phyloP scores from a whole-genome alignment of 2,888 invertebrate genomes.

The Andricus curvator region DNA sequence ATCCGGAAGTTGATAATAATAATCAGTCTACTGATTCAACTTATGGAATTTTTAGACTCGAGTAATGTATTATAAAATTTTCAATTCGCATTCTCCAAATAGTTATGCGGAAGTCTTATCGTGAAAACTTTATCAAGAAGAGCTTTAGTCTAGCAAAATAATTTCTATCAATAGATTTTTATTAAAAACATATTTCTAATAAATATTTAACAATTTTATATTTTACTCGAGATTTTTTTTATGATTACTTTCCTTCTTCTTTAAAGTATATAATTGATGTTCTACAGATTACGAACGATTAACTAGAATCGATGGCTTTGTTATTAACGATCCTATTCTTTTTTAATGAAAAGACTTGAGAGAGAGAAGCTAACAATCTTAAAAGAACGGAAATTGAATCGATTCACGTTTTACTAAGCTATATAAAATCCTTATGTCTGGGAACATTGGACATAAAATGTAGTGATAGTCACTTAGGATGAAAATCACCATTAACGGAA shows the following conservation, averaged over 20 bases:
- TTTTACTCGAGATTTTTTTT: background rate
- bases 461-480: background rate
- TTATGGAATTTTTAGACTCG: background rate
- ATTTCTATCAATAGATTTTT: background rate
- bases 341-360: background rate
- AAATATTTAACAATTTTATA: background rate
- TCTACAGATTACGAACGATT: background rate
- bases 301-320: background rate
- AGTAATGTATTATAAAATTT: slow-evolving; percentile 11
- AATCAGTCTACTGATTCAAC: slow-evolving; percentile 11
- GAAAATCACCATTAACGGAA: background rate
- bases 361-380: background rate
- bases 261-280: background rate
- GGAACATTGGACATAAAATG: background rate
- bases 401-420: background rate
- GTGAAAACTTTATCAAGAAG: background rate
- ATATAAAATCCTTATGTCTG: background rate
- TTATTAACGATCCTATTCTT: background rate
- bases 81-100: background rate
- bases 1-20: slow-evolving; percentile 33
- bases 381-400: background rate
- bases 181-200: background rate
- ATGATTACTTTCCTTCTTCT: background rate
- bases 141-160: background rate
- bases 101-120: no score